Conservation (phyloP, 1,140 invertebrate genomes). For the Drosophila subpulchrella region DNA sequence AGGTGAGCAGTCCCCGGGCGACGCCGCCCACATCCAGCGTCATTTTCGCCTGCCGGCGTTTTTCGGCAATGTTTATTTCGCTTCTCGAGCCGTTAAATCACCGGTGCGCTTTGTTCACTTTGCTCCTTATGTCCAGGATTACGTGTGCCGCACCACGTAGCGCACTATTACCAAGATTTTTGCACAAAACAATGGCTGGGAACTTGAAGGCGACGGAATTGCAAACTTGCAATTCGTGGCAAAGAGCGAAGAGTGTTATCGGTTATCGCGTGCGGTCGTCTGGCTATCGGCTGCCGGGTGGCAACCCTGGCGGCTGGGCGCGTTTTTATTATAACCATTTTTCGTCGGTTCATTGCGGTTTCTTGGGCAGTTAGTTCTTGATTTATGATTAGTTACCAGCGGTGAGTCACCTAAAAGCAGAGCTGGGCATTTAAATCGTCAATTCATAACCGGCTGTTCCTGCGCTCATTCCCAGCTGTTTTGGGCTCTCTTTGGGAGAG, state of each 20-base stretch:
- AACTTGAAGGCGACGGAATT: conserved; percentile 8
- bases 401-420: conserved; percentile 2
- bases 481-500: not conserved
- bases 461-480: conserved; percentile 7
- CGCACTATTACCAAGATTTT: not conserved
- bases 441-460: conserved; percentile 10
- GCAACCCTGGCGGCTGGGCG: not conserved
- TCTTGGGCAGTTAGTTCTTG: not conserved
- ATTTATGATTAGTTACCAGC: conserved; percentile 2
- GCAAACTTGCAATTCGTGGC: conserved; percentile 29
- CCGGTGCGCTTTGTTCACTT: not conserved
- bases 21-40: conserved; percentile 55
- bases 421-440: not conserved
- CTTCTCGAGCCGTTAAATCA: not conserved
- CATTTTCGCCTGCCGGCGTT: conserved; percentile 48
- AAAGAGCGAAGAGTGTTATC: conserved; percentile 18
- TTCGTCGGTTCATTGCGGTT: not conserved
- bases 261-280: conserved; percentile 14
- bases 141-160: not conserved
- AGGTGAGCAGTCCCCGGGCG: conserved; percentile 53
- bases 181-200: not conserved
- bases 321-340: conserved; percentile 1
- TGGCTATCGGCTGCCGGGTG: not conserved
- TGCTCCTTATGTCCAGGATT: not conserved
- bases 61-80: conserved; percentile 18